Base-by-base conservation (phyloP, 2,888 invertebrate species). In the Tinea semifulvella region DNA sequence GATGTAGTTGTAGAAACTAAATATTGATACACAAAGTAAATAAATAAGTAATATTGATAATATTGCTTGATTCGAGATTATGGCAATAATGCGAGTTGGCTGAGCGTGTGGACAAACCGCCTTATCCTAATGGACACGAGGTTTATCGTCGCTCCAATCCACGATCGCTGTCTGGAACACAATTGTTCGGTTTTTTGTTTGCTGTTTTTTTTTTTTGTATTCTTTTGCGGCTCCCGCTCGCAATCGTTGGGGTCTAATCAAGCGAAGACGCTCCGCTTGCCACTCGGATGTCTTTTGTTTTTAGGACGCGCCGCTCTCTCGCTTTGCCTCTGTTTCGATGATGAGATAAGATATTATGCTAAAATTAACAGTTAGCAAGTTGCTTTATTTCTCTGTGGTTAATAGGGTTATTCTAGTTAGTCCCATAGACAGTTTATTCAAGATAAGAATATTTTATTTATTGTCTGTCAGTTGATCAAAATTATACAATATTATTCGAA, bases 111-210 rank as follows among this genome's bases (percentile, higher is more conserved):
- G 38, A 40, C 40, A 40, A 40, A 40, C 22, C 40, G 22, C 40
- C 13, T n/a, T 13, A 11, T 4, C 22, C 20, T 40, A 40, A 40
- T 40, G 40, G 40, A 22, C 40, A 40, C 13, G 40, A 22, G 22
- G 40, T 40, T 36, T 40, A 40, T 40, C 40, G 11, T 36, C 10
- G 36, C 18, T 52, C 46, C 48, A 42, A 53, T 54, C 55, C 52
- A 51, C 53, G 52, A 54, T 52, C 50, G 45, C 47, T 27, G 42
- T 45, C 47, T 44, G 46, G 39, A 47, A 45, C 47, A 45, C 44
- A 48, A 46, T 36, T 36, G 36, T 36, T 18, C 7, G 3, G 18
- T 16, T 18, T 36, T 31, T 36, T 36, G 25, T 22, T 22, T 22
- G 25, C 5, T 22, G n/a, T 36, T 16, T 14, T 36, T 36, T 16